Evolutionary conservation across 2,888 invertebrate genomes (phyloP), one percentile per base, ranked within the genome.

Genomic region (Ferdinandea cuprea): DNA sequence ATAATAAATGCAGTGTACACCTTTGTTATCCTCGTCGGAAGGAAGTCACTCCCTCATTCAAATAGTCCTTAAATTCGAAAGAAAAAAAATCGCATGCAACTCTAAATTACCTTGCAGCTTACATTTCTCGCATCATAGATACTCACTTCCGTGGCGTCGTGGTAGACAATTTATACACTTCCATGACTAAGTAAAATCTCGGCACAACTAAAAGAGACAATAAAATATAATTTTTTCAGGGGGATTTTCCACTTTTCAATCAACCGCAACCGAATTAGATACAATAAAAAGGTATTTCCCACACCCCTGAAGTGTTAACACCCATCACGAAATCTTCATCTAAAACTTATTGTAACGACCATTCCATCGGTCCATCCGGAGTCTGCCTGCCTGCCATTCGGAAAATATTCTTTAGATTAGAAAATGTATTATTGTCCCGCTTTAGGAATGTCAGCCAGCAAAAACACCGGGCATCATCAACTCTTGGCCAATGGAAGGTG

Each of bases 361-460:
- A 50, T 48, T 35, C 17, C 37, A 56, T 58, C 66, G 35, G 44
- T 65, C 65, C 69, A 76, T 81, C 76, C 76, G 76, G 76, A 40
- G 52, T 5, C n/a, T n/a, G n/a, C n/a, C n/a, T n/a, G n/a, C 54
- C 68, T 56, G 74, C 44, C 63, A 68, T 50, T 35, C 58, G 63
- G 54, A 80, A 74, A 74, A 80, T 81, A 66, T 61, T 66, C 71
- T 48, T 56, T 42, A 77, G 81, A 81, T 81, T 81, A 81, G 77
- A 81, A 77, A n/a, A 66, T 76, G 71, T 71, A 66, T 66, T 61
- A 61, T 44, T 65, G 58, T 54, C 40, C 71, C 44, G 46, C 76
- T 63, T 59, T 59, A 15, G 15, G 37, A 65, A 46, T 37, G 66
- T 52, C 66, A 65, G 15, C 50, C 28, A 21, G 9, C 13, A 48